Evolutionary conservation across 2,888 invertebrate species (phyloP), one percentile per base, ranked within the genome.

Genomic region (Leucophora obtusa): DNA sequence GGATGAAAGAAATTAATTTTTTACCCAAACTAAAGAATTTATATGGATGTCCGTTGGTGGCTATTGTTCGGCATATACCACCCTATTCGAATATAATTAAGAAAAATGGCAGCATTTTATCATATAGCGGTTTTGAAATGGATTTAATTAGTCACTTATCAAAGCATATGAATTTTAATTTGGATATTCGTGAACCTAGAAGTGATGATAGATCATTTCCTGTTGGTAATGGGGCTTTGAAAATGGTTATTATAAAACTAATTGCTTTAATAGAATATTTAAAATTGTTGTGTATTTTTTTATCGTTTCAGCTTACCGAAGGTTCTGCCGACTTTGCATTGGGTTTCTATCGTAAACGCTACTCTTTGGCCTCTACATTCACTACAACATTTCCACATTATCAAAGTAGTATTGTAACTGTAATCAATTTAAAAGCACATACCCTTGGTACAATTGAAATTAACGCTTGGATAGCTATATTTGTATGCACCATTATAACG

Each of bases 21-120:
- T 87, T 85, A 0, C 53, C 74, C 1, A 88, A 88, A 43, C 53
- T 86, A n/a, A 15, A 24, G 0, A 85, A 88, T 68, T 84, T 88
- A 17, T 83, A 83, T 70, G 84, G 85, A 1, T 88, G 88, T 28
- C 82, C 85, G 0, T 8, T 88, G 70, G 82, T 81, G 3, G 83
- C 82, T 0, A 83, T 81, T 1, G 14, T 85, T 4, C 81, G 82
- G 78, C 51, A 86, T 10, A 50, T 82, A 18, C 84, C 85, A 0
- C 87, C 87, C 0, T 87, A 28, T 68, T 2, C 17, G 73, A 17
- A 24, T 84, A 5, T 47, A 54, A 15, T 54, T 83, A 0, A 17
- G 28, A 3, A 59, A 68, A 33, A 50, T 83, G 35, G 77, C 21
- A 47, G 43, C 0, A 43, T 14, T 38, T 4, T 28, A 0, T 24